Evolutionary conservation across 2,888 invertebrate genomes (phyloP), one percentile per base, ranked within the genome.

Genomic region (Eretmocerus hayati): DNA sequence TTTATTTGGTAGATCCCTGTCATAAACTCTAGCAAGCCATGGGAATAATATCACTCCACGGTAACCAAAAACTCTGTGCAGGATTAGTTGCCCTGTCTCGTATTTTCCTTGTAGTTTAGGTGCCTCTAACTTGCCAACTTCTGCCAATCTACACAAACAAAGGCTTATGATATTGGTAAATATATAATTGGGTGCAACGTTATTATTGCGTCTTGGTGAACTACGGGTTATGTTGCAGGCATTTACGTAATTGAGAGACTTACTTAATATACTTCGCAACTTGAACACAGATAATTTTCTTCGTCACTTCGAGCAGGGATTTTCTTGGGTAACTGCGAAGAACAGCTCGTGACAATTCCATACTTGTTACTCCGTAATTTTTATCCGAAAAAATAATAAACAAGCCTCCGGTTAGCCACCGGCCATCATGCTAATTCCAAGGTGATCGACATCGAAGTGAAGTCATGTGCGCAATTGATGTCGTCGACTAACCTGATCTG

Each of bases 11-110:
- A 86, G 75, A 77, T 95, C 94, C 63, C 95, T 79, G 66, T 97
- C 96, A 65, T 93, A 96, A 1, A 96, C 92, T 65, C 90, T 80
- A 8, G 96, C 96, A 53, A 91, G 75, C 95, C 97, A 97, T 2
- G 97, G 95, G 70, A 97, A 97, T 42, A 99, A 76, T 49, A 97
- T 85, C 13, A 99, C 93, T 4, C 97, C 97, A 60, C 97, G 80
- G 71, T 99, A 99, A 15, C 96, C 96, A 72, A 99, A 99, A 16
- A 97, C 88, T 63, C 90, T 83, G 69, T 99, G 99, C 44, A 99
- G 76, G 72, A 99, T 95, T 53, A 96, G 75, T 74, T 95, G 95
- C 9, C 96, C 96, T 4, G 95, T 93, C 63, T 92, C 90, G 76
- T 96, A 96, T 75, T 92, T 90, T 36, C 90, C 90, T 56, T 87